Evolutionary conservation across 1,140 invertebrate species (phyloP).

Genomic region (Drosophila asahinai): DNA sequence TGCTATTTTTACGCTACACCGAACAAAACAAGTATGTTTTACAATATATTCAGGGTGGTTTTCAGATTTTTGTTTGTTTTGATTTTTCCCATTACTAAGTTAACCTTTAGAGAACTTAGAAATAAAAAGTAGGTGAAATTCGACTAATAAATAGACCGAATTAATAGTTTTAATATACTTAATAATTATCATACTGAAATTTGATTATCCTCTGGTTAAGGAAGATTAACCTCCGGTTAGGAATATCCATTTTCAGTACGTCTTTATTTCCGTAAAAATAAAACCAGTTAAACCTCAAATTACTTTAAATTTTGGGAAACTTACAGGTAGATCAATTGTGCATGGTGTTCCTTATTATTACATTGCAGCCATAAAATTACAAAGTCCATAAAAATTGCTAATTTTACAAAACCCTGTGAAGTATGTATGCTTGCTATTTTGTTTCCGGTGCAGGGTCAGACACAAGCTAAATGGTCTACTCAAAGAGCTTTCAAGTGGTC

Average conservation of each 20-base stretch:
- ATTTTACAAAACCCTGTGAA: background rate
- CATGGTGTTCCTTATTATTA: background rate
- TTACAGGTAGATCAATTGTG: background rate
- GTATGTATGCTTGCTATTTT: background rate
- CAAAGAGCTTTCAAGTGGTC: slow-evolving; percentile 23
- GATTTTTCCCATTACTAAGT: too few species aligned
- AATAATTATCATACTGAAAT: too few species aligned
- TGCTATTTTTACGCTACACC: slow-evolving; percentile 41
- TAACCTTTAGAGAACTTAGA: too few species aligned
- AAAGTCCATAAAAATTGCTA: too few species aligned
- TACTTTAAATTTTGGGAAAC: background rate
- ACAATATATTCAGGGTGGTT: background rate
- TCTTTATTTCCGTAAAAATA: too few species aligned
- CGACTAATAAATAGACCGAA: too few species aligned
- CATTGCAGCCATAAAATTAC: background rate
- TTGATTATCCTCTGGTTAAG: too few species aligned
- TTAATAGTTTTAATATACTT: too few species aligned
- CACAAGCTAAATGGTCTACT: slow-evolving; percentile 23
- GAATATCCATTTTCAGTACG: too few species aligned
- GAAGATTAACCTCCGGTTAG: too few species aligned
- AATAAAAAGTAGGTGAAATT: too few species aligned
- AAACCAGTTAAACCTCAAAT: background rate
- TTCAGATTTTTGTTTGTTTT: too few species aligned
- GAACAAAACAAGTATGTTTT: slow-evolving; percentile 1
- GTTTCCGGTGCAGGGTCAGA: slow-evolving; percentile 5